These are phyloP conservation scores for Silvanus unidentatus DNA, from an alignment of 2,888 invertebrate species.

Conservation along the genomic window DNA sequence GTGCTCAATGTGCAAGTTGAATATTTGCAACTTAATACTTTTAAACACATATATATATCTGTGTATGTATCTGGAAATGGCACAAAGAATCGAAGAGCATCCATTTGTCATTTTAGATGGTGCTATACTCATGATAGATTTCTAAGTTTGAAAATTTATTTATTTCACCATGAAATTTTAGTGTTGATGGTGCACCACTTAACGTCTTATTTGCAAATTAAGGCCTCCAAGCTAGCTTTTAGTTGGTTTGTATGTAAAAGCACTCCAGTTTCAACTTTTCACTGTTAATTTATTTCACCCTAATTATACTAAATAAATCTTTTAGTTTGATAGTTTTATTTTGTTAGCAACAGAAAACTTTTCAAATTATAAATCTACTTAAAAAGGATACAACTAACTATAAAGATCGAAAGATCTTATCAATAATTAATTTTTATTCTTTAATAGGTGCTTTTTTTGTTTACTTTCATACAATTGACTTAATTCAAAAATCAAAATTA, in stretches of 20 bases:
- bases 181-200: conserved; percentile 6
- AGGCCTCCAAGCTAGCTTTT: conserved; percentile 18
- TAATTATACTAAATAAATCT: conserved; percentile 22
- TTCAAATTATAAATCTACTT: conserved; percentile 4
- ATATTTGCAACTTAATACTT: conserved; percentile 10
- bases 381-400: no score
- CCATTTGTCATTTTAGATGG: conserved; percentile 24
- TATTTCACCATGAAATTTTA: conserved; percentile 19
- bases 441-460: no score
- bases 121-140: conserved; percentile 21
- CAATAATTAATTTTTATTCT: no score
- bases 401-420: no score
- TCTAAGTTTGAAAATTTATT: conserved; percentile 20
- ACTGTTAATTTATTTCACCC: conserved; percentile 18
- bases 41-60: conserved; percentile 12
- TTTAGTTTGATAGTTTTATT: conserved; percentile 20
- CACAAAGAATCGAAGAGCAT: conserved; percentile 24
- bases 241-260: conserved; percentile 15
- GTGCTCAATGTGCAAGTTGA: conserved; percentile 16
- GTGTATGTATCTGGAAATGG: conserved; percentile 21
- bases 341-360: conserved; percentile 9
- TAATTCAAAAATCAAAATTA: no score
- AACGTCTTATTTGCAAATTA: conserved; percentile 22
- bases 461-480: no score
- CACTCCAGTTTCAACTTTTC: conserved; percentile 12